Evolutionary conservation across 2,113 vertebrate genomes (phyloP).

Genomic region (Chionis minor): DNA sequence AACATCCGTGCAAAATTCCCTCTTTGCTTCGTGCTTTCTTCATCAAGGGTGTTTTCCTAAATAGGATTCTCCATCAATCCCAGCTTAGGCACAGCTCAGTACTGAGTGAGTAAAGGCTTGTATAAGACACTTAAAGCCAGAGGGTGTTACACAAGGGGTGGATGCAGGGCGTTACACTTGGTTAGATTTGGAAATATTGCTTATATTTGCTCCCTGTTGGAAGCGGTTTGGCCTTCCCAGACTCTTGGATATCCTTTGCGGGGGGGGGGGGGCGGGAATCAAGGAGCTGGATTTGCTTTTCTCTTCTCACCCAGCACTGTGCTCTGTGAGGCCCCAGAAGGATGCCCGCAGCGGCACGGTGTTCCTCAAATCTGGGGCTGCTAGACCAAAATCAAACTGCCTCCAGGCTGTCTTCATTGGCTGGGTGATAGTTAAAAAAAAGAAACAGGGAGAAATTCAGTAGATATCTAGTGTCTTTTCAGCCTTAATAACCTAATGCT

Average conservation of each 20-base stretch:
- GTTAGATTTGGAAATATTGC: not conserved
- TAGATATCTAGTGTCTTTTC: not conserved
- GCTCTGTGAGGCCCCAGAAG: not conserved
- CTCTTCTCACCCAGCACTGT: not conserved
- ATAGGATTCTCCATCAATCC: constrained; percentile 59
- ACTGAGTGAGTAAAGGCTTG: constrained; percentile 40
- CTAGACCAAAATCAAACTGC: not conserved
- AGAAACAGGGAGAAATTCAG: not conserved
- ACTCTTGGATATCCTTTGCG: not conserved
- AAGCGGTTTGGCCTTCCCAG: not conserved
- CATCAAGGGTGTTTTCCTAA: constrained; percentile 52
- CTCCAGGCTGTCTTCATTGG: not conserved
- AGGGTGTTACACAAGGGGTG: constrained; percentile 49
- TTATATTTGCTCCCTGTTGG: not conserved
- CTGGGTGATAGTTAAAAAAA: not conserved
- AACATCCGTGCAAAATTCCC: not conserved
- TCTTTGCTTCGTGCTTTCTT: not conserved
- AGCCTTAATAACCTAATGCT: not conserved
- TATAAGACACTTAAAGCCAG: constrained; percentile 43
- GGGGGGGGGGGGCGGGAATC: no score
- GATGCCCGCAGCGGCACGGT: fast-evolving
- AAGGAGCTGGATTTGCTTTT: not conserved
- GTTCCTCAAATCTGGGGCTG: not conserved
- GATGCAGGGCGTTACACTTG: not conserved
- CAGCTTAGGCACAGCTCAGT: constrained; percentile 53